Evolutionary conservation across 2,113 vertebrate species (phyloP), one percentile per base, ranked within the genome.

Genomic region (Pseudopipra pipra): DNA sequence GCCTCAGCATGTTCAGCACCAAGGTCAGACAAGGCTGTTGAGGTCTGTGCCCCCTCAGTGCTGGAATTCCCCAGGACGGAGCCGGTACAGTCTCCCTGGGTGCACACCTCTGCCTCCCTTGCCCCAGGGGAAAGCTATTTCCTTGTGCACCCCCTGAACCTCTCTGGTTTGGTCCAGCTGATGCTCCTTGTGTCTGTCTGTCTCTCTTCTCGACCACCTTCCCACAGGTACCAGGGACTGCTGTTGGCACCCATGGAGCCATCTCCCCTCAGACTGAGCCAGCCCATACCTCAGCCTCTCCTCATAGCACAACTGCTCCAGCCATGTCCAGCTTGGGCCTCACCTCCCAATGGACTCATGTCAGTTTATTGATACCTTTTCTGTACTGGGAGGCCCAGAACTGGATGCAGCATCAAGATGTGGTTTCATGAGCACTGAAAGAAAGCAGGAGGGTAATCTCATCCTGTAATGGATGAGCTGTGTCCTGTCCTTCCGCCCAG

Each of bases 1-100:
- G 46, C 14, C 0, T 0, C 51, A 72, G 52, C n/a, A 35, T 31
- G 14, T 39, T 83, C n/a, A 14, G 52, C 1, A 1, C 46, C 5
- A 16, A 33, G 18, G 31, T 51, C 21, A 35, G 27, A 11, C 3
- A 1, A 9, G 35, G 41, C 23, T 52, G 35, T 43, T 65, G 17
- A 14, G 54, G 41, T 33, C 15, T 65, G 41, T 54, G 24, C 13
- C 6, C 39, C 17, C 7, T 14, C 3, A 1, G 35, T 14, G 22
- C 35, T 78, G 65, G 65, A 39, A 39, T 9, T 3, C 4, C 5
- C 1, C 18, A 5, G 65, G 23, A 0, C 5, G 5, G 30, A 71
- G 18, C 51, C 3, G 2, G 30, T 35, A 37, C 59, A 77, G 25
- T 37, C 21, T 24, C 35, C 0, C 3, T 4, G 31, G 41, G 62